Conservation (phyloP, 2,797 vertebrate species). For the Lemur catta region DNA sequence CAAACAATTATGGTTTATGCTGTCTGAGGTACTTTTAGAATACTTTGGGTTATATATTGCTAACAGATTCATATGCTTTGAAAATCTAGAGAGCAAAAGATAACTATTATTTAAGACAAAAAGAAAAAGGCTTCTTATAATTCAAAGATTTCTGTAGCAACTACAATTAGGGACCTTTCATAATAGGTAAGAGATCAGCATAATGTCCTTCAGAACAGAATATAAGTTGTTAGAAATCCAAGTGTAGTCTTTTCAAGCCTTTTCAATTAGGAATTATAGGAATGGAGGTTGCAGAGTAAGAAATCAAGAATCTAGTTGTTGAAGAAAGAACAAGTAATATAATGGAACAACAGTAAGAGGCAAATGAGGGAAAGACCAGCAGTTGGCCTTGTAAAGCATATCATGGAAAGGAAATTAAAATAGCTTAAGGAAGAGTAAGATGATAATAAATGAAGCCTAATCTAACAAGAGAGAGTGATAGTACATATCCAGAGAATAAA, state of each 20-base stretch:
- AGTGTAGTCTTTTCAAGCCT: neutral
- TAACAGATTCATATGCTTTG: conserved; percentile 30
- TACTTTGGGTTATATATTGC: conserved; percentile 18
- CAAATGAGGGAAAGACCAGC: neutral
- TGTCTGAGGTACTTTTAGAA: neutral
- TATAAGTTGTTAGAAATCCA: conserved; percentile 28
- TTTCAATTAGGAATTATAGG: conserved; percentile 39
- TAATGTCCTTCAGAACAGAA: conserved; percentile 43
- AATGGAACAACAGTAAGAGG: neutral
- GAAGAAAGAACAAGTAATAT: neutral
- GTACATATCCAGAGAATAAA: neutral
- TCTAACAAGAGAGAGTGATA: neutral
- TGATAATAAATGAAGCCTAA: neutral
- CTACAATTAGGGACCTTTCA: neutral
- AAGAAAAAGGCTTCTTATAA: conserved; percentile 20
- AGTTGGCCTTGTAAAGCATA: neutral
- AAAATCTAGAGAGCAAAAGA: conserved; percentile 51
- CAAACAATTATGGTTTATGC: neutral
- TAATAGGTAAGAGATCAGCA: conserved; percentile 22
- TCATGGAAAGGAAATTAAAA: conserved; percentile 41
- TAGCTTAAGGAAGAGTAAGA: conserved; percentile 12
- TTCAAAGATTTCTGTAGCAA: conserved; percentile 38
- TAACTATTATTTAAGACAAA: conserved; percentile 22
- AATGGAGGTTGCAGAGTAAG: neutral
- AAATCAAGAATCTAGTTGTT: conserved; percentile 33